Evolutionary conservation across 2,888 invertebrate genomes (phyloP).

Genomic region (Dynastes grantii): DNA sequence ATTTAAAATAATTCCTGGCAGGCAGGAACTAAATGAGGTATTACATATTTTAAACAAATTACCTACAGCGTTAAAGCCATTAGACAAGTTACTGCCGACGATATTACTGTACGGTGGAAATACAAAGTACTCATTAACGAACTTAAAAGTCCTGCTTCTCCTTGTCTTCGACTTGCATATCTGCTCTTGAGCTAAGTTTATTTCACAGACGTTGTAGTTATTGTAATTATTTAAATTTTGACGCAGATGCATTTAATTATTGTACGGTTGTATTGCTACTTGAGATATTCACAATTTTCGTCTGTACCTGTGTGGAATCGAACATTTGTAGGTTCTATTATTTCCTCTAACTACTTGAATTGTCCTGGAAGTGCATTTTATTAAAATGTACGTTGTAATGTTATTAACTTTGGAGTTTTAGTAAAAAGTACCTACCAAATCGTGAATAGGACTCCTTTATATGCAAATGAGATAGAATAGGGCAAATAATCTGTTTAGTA

Average conservation of each 20-base stretch:
- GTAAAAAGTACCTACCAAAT: no score
- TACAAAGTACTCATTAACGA: slow-evolving; percentile 21
- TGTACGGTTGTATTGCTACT: not conserved
- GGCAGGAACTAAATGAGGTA: slow-evolving; percentile 11
- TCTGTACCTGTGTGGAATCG: not conserved
- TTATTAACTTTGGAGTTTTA: no score
- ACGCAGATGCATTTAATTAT: slow-evolving; percentile 20
- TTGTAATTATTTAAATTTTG: slow-evolving; percentile 16
- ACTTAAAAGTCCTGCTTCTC: slow-evolving; percentile 1
- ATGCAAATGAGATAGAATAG: no score
- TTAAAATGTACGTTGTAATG: no score
- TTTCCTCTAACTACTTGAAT: no score
- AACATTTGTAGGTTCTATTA: not conserved
- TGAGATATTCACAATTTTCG: not conserved
- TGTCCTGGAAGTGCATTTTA: no score
- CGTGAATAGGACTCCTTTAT: no score
- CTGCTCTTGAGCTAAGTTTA: not conserved
- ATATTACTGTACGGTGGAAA: slow-evolving; percentile 26
- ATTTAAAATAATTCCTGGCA: slow-evolving; percentile 15
- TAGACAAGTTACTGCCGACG: slow-evolving; percentile 25
- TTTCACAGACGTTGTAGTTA: slow-evolving; percentile 3
- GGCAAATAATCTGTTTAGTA: no score
- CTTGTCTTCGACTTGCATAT: not conserved
- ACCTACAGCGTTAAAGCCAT: slow-evolving; percentile 13
- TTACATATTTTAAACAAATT: slow-evolving; percentile 24